phyloP scores from a whole-genome alignment of 2,797 vertebrate genomes.

The Cirrhinus molitorella region DNA sequence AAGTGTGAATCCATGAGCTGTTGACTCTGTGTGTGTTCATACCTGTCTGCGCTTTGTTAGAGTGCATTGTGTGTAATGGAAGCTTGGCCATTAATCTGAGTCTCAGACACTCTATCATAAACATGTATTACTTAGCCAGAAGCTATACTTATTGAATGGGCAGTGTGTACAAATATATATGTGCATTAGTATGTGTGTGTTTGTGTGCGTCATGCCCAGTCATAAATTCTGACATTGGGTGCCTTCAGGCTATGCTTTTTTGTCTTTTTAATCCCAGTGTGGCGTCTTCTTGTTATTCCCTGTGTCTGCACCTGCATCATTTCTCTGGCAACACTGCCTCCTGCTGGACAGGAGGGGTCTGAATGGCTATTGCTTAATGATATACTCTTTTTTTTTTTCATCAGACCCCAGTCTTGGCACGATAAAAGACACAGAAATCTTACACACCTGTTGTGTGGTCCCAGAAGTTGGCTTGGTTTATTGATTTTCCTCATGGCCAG shows the following conservation, averaged over 20 bases:
- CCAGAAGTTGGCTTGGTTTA: neutral
- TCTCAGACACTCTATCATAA: slow-evolving; percentile 52
- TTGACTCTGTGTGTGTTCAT: slow-evolving; percentile 18
- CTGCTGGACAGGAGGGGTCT: slow-evolving; percentile 36
- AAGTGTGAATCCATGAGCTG: slow-evolving; percentile 9
- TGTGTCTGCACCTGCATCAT: slow-evolving; percentile 16
- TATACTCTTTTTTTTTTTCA: neutral
- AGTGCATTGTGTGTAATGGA: slow-evolving; percentile 46
- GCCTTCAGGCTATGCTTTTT: slow-evolving; percentile 38
- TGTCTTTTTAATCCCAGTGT: slow-evolving; percentile 36
- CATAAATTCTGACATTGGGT: slow-evolving; percentile 41
- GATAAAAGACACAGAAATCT: neutral
- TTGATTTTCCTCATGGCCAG: neutral
- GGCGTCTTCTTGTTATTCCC: slow-evolving; percentile 21
- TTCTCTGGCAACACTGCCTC: slow-evolving; percentile 33
- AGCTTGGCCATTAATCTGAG: slow-evolving; percentile 52
- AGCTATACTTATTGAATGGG: slow-evolving; percentile 57
- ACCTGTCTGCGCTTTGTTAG: slow-evolving; percentile 21
- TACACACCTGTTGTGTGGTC: slow-evolving; percentile 14
- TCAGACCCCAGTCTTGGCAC: neutral
- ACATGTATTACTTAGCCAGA: slow-evolving; percentile 53
- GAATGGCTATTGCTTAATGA: neutral
- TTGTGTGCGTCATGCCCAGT: slow-evolving; percentile 25
- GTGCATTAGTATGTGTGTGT: neutral
- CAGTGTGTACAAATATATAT: slow-evolving; percentile 36